A percentile compares a stretch with the other conserved stretches of the same genome.
These are phyloP conservation scores for Batillaria attramentaria DNA, from an alignment of 1,140 invertebrate genomes.

Conservation along the genomic window DNA sequence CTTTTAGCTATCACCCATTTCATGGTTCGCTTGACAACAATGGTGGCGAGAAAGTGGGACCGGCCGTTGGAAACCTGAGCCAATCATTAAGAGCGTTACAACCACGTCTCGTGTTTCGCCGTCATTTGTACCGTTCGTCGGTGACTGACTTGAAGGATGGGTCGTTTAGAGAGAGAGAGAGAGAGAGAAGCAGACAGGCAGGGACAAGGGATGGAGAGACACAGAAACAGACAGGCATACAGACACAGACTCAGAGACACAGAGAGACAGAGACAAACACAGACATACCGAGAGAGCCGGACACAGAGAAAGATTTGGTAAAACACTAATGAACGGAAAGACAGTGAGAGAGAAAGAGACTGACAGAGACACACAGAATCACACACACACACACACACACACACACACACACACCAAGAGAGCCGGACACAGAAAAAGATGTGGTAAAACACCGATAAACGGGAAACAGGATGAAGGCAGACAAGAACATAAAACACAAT, in stretches of 20 bases:
- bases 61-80: no score
- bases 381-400: neutral
- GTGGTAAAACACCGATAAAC: no score
- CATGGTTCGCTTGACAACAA: no score
- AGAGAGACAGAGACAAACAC: neutral
- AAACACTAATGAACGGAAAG: conserved; percentile 21
- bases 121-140: neutral
- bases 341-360: conserved; percentile 27
- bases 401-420: neutral
- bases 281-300: neutral
- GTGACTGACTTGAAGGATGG: neutral
- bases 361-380: neutral
- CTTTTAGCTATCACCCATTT: no score
- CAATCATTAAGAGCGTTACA: neutral
- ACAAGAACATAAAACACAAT: no score
- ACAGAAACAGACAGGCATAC: neutral
- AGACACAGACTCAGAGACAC: neutral
- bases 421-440: neutral
- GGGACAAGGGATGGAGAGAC: neutral
- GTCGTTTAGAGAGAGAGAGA: neutral
- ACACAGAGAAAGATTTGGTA: conserved; percentile 27
- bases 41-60: no score
- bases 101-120: neutral
- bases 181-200: neutral
- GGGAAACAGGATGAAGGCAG: no score